Evolutionary conservation across 2,888 invertebrate genomes (phyloP).

Genomic region (Sphinx pinastri): DNA sequence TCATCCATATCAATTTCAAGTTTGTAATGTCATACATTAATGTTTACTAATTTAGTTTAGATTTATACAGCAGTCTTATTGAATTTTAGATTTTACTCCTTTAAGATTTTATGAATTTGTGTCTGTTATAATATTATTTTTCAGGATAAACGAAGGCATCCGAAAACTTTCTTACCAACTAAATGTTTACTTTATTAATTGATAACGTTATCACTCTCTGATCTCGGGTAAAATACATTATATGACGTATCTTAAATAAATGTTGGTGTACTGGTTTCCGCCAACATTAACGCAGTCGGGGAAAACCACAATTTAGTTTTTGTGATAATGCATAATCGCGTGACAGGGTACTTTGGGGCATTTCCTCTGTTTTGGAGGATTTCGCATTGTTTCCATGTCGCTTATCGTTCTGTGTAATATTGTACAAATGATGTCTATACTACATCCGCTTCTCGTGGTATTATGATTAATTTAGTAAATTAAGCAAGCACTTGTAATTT

Average conservation of each 20-base stretch:
- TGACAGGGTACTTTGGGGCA: neutral
- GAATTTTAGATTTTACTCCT: no score
- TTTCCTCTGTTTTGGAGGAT: conserved; percentile 4
- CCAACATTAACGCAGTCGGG: neutral
- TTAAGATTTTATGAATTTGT: no score
- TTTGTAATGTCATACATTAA: no score
- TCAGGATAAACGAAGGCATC: no score
- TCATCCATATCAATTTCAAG: no score
- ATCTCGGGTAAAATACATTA: neutral
- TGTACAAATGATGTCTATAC: neutral
- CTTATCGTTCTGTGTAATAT: conserved; percentile 6
- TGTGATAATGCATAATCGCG: neutral
- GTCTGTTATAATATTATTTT: no score
- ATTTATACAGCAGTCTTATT: no score
- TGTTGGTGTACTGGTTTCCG: neutral
- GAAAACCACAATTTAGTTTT: neutral
- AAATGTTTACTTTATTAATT: no score
- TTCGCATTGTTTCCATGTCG: neutral
- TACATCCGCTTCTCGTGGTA: neutral
- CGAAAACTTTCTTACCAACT: no score
- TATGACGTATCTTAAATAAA: neutral
- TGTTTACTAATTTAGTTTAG: no score
- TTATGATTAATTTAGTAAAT: neutral
- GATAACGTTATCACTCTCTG: neutral
- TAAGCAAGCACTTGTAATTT: no score